phyloP scores from a whole-genome alignment of 1,140 invertebrate species.

The Paraescarpia echinospica region DNA sequence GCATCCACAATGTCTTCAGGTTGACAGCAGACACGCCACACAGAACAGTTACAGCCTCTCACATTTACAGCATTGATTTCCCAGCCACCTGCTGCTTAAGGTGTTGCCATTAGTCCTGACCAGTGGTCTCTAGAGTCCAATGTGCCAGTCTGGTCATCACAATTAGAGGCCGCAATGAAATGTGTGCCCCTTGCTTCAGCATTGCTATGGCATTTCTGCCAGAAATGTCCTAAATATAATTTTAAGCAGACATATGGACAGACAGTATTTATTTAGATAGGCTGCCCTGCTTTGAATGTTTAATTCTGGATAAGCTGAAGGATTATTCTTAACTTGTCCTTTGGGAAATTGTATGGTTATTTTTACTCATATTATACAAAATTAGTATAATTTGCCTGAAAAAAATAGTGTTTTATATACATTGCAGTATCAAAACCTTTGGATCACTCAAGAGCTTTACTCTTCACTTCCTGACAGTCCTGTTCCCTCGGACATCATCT shows the following conservation, averaged over 20 bases:
- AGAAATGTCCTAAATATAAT: too few species aligned
- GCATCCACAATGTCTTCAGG: background rate
- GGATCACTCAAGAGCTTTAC: too few species aligned
- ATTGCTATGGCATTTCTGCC: background rate
- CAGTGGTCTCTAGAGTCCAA: background rate
- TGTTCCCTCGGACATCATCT: too few species aligned
- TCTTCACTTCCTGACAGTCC: too few species aligned
- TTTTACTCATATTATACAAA: too few species aligned
- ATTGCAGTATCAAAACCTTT: too few species aligned
- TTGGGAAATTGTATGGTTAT: too few species aligned
- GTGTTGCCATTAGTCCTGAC: background rate
- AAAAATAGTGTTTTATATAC: too few species aligned
- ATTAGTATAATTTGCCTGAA: too few species aligned
- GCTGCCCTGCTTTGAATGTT: background rate
- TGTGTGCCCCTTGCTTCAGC: background rate
- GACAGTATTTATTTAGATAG: too few species aligned
- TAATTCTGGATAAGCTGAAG: background rate
- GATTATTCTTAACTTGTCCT: background rate
- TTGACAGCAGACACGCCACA: too few species aligned
- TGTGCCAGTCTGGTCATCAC: background rate
- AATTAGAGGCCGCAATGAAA: background rate
- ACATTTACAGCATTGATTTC: background rate
- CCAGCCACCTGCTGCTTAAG: background rate
- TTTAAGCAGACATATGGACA: too few species aligned
- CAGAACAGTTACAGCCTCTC: background rate